Base-by-base conservation (phyloP, 1,140 invertebrate genomes). In the Bactericera cockerelli region DNA sequence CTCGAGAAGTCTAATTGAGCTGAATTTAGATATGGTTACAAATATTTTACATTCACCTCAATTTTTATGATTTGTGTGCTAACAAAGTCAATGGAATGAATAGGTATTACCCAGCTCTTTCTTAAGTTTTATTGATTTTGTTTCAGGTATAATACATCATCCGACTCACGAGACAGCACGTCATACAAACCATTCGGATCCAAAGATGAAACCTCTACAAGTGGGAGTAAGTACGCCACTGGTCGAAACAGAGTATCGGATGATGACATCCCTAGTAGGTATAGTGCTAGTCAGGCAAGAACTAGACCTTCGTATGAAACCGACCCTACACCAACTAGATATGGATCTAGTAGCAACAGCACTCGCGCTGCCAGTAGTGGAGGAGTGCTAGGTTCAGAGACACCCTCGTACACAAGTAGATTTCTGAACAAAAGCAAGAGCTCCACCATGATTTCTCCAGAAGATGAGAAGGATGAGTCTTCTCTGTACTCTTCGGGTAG, bases 401-500 rank as follows among this genome's bases (percentile, higher is more conserved):
- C 55, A 38, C 33, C 60, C 0, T 58, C 63, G 24, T 68, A 67
- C 68, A 81, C 77, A 61, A 84, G 81, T 69, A 77, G 84, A 66
- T 86, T 89, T 74, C 78, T 88, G 69, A 89, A 86, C 74, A 87
- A 87, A 75, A 83, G 79, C 74, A 83, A 83, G 73, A 83, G 81
- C 72, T 79, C 82, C 64, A 82, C 81, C 58, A 76, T 75, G 31
- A 77, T 84, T 67, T 77, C 81, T 61, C 69, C 76, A 19, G 67
- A 70, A 21, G 69, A 71, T 56, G 70, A 69, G 25, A 66, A 67
- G 22, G 68, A 69, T 55, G 39, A 21, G 56, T 19, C 59, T 26
- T 55, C 42, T 42, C 55, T 54, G 31, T 59, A 61, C 54, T 56
- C 24, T 22, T 22, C n/a, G 26, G 14, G 38, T 28, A 55, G 22